Evolutionary conservation across 2,113 vertebrate genomes (phyloP).

Genomic region (Cariama cristata): DNA sequence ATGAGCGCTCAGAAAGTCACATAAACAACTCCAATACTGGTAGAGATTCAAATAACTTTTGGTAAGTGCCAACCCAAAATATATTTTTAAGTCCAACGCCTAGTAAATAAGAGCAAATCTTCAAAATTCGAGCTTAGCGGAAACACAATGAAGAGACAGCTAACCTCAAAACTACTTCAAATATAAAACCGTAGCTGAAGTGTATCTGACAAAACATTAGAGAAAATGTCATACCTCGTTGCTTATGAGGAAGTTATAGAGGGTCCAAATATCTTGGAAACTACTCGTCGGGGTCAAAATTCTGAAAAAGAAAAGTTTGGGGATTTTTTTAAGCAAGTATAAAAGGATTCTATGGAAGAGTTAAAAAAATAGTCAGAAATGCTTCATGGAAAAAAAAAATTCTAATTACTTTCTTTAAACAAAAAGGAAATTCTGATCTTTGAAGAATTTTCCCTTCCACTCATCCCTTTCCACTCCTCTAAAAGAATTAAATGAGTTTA

Average conservation of each 20-base stretch:
- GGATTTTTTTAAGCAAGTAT: background rate
- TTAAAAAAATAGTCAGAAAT: background rate
- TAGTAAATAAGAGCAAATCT: background rate
- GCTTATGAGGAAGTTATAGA: constrained; percentile 83
- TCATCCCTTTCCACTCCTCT: background rate
- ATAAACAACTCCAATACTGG: background rate
- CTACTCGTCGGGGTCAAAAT: constrained; percentile 82
- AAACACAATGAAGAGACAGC: background rate
- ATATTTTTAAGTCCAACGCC: background rate
- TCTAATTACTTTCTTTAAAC: background rate
- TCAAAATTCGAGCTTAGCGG: background rate
- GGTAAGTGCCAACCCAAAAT: background rate
- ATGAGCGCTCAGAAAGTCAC: rapidly evolving
- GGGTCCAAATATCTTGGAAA: constrained; percentile 82
- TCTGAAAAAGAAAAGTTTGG: constrained; percentile 68
- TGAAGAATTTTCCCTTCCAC: background rate
- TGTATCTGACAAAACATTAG: background rate
- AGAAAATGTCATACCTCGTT: constrained; percentile 80
- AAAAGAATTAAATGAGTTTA: background rate
- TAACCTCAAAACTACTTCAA: background rate
- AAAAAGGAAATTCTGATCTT: background rate
- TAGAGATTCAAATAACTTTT: background rate
- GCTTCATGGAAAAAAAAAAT: background rate
- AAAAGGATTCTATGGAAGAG: background rate
- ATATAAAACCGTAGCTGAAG: background rate